A percentile compares a stretch with the other conserved stretches of the same genome.
phyloP scores from a whole-genome alignment of 1,140 invertebrate species.

The Aphaenogaster rudis region DNA sequence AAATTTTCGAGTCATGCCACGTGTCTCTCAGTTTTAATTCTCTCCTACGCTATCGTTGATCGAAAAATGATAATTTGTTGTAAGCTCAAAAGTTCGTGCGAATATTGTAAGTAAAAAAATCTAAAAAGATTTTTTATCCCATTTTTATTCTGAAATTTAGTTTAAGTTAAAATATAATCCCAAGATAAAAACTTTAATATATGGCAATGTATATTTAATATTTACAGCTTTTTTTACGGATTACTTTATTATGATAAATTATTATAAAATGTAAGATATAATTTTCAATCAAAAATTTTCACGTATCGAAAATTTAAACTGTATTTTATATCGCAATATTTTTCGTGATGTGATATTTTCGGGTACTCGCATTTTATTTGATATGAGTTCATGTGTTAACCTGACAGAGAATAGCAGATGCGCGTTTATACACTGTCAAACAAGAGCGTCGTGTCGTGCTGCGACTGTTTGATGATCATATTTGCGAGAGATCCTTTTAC shows the following conservation, averaged over 20 bases:
- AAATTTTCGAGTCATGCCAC: constrained; percentile 74
- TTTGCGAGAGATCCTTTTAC: constrained; percentile 72
- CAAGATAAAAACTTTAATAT: not conserved
- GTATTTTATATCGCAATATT: not conserved
- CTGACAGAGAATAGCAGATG: constrained; percentile 20
- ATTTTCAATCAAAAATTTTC: not conserved
- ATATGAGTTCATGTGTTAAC: constrained; percentile 13
- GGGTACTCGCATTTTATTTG: not conserved
- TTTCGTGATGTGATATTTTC: not conserved
- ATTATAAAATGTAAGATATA: not conserved
- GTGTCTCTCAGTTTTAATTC: constrained; percentile 63
- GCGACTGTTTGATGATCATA: constrained; percentile 74
- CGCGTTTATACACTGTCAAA: constrained; percentile 39
- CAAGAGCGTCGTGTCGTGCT: constrained; percentile 67
- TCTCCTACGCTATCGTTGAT: constrained; percentile 13
- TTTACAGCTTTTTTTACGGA: not conserved
- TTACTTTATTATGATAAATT: not conserved
- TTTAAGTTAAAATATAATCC: not conserved
- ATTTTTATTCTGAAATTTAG: not conserved
- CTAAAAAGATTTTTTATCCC: not conserved
- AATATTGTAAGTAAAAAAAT: not conserved
- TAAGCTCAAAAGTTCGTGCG: not conserved
- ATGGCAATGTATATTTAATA: not conserved
- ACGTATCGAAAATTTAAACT: not conserved
- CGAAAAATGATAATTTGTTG: not conserved